A percentile compares a stretch with the other conserved stretches of the same genome.
These are phyloP conservation scores for Petrocephalus sullivani DNA, from an alignment of 2,797 vertebrate genomes.

Conservation along the genomic window DNA sequence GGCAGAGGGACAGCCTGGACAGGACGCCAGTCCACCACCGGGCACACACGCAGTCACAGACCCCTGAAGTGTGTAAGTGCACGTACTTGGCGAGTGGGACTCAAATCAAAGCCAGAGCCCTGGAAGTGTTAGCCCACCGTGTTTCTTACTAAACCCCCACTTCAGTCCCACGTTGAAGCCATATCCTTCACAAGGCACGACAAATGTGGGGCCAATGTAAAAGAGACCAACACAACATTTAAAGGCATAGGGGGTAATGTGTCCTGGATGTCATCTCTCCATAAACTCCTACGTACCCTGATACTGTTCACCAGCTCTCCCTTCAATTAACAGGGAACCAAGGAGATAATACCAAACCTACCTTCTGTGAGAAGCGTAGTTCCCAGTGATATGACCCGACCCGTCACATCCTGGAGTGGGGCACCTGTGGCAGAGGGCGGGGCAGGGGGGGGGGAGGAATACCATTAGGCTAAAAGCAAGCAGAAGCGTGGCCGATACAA, in stretches of 20 bases:
- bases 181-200: background rate
- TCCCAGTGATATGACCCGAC: slow-evolving; percentile 96
- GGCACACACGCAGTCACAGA: background rate
- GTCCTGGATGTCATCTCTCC: background rate
- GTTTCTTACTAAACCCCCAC: background rate
- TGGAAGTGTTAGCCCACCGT: background rate
- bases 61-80: background rate
- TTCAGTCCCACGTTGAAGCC: background rate
- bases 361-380: slow-evolving; percentile 96
- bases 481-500: background rate
- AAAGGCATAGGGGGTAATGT: background rate
- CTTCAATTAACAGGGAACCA: slow-evolving; percentile 2
- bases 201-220: background rate
- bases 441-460: background rate
- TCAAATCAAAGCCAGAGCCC: background rate
- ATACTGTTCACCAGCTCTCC: background rate
- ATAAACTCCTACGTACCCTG: background rate
- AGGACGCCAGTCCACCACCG: background rate
- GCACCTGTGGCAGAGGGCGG: slow-evolving; percentile 67
- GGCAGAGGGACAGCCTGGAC: background rate
- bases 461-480: background rate
- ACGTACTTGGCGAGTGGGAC: background rate
- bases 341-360: slow-evolving; percentile 47
- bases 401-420: slow-evolving; percentile 95
- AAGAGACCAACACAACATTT: background rate